Evolutionary conservation across 2,797 vertebrate species (phyloP).

Genomic region (Steatocranus sp.): DNA sequence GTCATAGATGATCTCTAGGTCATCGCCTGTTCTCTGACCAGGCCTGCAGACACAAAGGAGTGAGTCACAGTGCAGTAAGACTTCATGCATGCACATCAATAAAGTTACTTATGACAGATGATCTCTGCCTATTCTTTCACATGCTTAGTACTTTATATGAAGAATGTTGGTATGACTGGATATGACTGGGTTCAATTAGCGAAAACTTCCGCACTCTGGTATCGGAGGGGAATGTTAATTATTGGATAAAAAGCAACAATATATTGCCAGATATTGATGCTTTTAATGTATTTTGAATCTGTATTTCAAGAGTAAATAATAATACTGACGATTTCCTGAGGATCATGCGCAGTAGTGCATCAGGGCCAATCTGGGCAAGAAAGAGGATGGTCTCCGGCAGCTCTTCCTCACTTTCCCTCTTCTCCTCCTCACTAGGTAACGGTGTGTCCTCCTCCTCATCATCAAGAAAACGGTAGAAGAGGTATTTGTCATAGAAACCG

Average conservation of each 20-base stretch:
- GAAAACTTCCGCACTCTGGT: not conserved
- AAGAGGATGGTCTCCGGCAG: slow-evolving; percentile 92
- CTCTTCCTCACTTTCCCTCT: slow-evolving; percentile 93
- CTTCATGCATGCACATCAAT: not conserved
- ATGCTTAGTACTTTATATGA: not conserved
- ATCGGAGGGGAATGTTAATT: fast-evolving
- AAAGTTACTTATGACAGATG: not conserved
- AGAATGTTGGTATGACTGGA: not conserved
- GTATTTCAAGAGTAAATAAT: not conserved
- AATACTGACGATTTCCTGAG: slow-evolving; percentile 90
- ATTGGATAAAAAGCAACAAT: not conserved
- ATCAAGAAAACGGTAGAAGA: slow-evolving; percentile 97
- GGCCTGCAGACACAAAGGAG: slow-evolving; percentile 74
- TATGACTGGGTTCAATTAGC: not conserved
- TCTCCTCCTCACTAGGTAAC: slow-evolving; percentile 94
- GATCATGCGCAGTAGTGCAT: slow-evolving; percentile 97
- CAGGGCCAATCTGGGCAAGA: slow-evolving; percentile 92
- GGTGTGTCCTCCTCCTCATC: slow-evolving; percentile 91
- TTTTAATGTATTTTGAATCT: not conserved
- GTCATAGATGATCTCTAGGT: slow-evolving; percentile 97
- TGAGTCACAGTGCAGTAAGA: slow-evolving; percentile 5
- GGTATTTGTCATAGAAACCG: slow-evolving; percentile 96
- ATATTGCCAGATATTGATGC: not conserved
- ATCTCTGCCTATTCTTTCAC: not conserved
- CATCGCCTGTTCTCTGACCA: slow-evolving; percentile 92